Conservation (phyloP, 1,140 invertebrate genomes). For the Drosophila truncata region DNA sequence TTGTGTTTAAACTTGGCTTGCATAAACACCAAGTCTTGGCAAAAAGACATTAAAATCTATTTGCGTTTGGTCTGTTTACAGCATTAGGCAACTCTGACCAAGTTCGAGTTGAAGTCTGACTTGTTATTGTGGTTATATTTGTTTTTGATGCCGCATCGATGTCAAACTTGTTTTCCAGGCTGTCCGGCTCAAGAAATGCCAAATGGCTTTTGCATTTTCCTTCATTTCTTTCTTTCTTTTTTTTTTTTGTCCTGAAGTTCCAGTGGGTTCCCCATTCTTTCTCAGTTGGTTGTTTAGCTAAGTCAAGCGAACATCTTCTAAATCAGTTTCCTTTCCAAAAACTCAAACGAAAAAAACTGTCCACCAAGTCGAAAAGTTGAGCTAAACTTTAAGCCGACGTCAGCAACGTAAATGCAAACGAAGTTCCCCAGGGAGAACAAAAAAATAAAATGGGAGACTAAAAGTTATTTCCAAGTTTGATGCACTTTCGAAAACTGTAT, state of each 20-base stretch:
- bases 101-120: constrained; percentile 31
- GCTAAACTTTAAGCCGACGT: constrained; percentile 58
- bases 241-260: background rate
- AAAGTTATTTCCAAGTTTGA: constrained; percentile 62
- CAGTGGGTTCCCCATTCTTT: constrained; percentile 24
- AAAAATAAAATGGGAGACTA: constrained; percentile 28
- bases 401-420: constrained; percentile 54
- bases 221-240: background rate
- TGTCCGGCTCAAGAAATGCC: constrained; percentile 22
- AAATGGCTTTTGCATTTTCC: constrained; percentile 35
- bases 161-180: constrained; percentile 55
- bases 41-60: constrained; percentile 19
- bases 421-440: constrained; percentile 15
- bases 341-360: constrained; percentile 60
- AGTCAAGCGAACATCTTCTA: constrained; percentile 50
- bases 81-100: constrained; percentile 19
- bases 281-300: constrained; percentile 39
- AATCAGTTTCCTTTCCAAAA: constrained; percentile 56
- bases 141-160: constrained; percentile 51
- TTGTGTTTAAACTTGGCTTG: constrained; percentile 1
- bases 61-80: constrained; percentile 29
- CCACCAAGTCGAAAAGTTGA: constrained; percentile 60
- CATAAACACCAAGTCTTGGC: background rate
- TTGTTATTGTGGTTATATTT: constrained; percentile 52
- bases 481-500: constrained; percentile 53